phyloP scores from a whole-genome alignment of 2,113 vertebrate species.

The Bombycilla garrulus region DNA sequence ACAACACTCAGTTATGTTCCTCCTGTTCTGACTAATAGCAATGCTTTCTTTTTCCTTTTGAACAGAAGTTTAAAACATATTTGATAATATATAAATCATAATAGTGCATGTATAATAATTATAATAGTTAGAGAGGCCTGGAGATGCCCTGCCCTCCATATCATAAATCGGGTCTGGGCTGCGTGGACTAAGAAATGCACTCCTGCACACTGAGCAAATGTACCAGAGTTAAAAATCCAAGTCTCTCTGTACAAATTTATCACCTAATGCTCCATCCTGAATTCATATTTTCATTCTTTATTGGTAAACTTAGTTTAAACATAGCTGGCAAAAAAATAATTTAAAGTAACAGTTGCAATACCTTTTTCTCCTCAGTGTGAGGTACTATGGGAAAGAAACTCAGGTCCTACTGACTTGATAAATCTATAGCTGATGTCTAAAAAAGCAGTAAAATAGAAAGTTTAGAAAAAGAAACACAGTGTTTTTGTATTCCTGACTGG shows the following conservation, averaged over 20 bases:
- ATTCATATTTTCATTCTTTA: neutral
- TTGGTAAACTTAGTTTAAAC: neutral
- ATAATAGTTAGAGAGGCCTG: neutral
- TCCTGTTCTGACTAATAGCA: neutral
- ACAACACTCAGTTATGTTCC: neutral
- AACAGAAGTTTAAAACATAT: neutral
- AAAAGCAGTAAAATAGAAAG: neutral
- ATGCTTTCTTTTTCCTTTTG: neutral
- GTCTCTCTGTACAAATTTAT: neutral
- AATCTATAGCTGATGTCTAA: neutral
- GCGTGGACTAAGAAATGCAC: neutral
- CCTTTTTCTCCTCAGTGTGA: neutral
- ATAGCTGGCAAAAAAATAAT: neutral
- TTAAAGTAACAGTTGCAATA: rapidly evolving
- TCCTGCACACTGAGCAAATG: rapidly evolving
- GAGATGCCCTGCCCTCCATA: neutral
- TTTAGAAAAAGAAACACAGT: neutral
- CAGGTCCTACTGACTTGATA: neutral
- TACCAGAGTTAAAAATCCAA: neutral
- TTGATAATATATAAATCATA: too few species aligned
- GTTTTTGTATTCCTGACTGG: neutral
- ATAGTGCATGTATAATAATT: too few species aligned
- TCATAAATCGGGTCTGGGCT: neutral
- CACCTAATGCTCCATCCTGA: neutral
- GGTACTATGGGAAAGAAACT: neutral